Base-by-base conservation (phyloP, 2,888 invertebrate genomes). In the Macroteleia sp. region DNA sequence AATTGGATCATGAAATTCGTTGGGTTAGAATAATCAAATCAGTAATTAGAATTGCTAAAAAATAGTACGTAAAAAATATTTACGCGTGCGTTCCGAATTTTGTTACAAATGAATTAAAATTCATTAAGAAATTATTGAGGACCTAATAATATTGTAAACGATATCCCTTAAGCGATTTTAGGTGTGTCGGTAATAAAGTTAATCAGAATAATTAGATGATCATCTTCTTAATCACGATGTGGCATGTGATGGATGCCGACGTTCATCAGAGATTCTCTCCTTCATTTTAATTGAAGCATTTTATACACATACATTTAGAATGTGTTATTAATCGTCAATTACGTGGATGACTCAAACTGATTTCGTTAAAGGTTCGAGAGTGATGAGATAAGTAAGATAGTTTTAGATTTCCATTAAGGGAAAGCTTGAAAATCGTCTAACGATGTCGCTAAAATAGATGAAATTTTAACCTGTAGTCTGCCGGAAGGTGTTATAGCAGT, bases 251-350 rank as follows among this genome's bases (percentile, higher is more conserved):
- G 83, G 87, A 88, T 85, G 87, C 39, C 50, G 70, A 34, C 59
- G 75, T 69, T 70, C 70, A 76, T 69, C 70, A 73, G 79, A 62
- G 80, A 77, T 75, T 80, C 57, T 39, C 42, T 50, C 56, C 77
- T 70, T 61, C 78, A 73, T 75, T 81, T 85, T 88, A 88, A 89
- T 89, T 88, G 87, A 86, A 85, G 85, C 81, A 78, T 71, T 61
- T 67, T 77, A 48, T 61, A 66, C 66, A 54, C 50, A 77, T 48
- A 71, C 67, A 81, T 77, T 64, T 74, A 64, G 73, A 78, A 84
- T 83, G 85, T 79, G 86, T 88, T 88, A 89, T 89, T 88, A 89
- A 90, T 89, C 87, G 86, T 82, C 88, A 86, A 88, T 89, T 89
- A 89, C 86, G 86, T 81, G 76, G 76, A 80, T 75, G 81, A 77